Conservation (phyloP, 2,113 vertebrate species). For the Apodemus sylvaticus region DNA sequence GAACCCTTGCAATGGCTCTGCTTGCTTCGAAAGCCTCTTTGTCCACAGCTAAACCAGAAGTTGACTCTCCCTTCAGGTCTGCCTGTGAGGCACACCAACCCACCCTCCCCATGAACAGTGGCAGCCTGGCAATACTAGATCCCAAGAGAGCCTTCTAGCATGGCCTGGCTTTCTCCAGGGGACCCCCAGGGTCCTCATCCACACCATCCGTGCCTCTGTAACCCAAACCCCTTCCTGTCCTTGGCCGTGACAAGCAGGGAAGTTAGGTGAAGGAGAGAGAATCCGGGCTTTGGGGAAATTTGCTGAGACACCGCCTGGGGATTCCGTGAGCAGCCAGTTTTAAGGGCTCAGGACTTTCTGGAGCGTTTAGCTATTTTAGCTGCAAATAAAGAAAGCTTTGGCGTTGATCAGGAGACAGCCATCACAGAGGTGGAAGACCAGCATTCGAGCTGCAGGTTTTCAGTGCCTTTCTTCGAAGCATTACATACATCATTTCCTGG, state of each 20-base stretch:
- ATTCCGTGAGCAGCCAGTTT: slow-evolving; percentile 59
- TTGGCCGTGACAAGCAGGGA: background rate
- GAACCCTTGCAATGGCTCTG: background rate
- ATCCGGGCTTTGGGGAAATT: background rate
- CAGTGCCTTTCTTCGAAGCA: slow-evolving; percentile 60
- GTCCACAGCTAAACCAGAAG: background rate
- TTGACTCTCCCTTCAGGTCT: slow-evolving; percentile 29
- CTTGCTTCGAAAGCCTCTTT: background rate
- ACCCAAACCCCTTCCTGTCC: background rate
- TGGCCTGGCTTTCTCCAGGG: background rate
- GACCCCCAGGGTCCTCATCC: background rate
- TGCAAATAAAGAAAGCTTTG: slow-evolving; percentile 79
- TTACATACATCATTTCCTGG: slow-evolving; percentile 55
- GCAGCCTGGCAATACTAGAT: background rate
- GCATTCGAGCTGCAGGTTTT: slow-evolving; percentile 64
- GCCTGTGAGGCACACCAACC: background rate
- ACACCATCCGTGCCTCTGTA: background rate
- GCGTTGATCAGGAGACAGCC: slow-evolving; percentile 64
- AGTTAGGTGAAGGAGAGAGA: background rate
- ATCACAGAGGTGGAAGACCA: slow-evolving; percentile 45
- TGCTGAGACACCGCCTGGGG: slow-evolving; percentile 66
- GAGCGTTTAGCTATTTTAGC: slow-evolving; percentile 78
- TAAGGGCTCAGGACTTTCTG: slow-evolving; percentile 70
- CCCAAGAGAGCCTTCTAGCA: background rate
- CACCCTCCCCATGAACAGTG: background rate